Percentiles rank a stretch among this genome's conserved stretches.
Evolutionary conservation across 2,113 vertebrate genomes (phyloP).

Genomic region (Brachirus orientalis): DNA sequence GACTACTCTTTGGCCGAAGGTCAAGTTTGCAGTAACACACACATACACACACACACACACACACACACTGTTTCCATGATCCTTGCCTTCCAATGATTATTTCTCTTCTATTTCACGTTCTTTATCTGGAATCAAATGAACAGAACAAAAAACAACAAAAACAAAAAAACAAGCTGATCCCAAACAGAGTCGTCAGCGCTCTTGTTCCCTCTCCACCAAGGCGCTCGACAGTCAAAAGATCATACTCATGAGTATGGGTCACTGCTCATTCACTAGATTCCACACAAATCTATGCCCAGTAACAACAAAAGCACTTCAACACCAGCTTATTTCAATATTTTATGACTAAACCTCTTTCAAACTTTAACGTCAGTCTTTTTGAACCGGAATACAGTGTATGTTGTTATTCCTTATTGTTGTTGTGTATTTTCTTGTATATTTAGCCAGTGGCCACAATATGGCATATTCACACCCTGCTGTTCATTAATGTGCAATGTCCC

Average conservation of each 20-base stretch:
- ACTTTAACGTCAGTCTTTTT: too few species aligned
- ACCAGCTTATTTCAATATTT: neutral
- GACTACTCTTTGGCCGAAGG: constrained; percentile 34
- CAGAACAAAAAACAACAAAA: neutral
- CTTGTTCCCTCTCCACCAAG: neutral
- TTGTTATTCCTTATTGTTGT: too few species aligned
- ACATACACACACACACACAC: neutral
- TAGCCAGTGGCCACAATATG: too few species aligned
- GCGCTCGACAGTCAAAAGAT: neutral
- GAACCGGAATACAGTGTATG: too few species aligned
- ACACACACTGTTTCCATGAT: neutral
- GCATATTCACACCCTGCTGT: too few species aligned
- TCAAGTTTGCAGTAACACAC: constrained; percentile 38
- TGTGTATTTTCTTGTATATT: too few species aligned
- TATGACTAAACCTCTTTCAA: too few species aligned
- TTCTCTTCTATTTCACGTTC: neutral
- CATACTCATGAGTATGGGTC: neutral
- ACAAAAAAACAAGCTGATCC: constrained; percentile 1
- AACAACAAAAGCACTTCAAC: constrained; percentile 6
- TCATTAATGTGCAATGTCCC: too few species aligned
- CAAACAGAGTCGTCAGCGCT: neutral
- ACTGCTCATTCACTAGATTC: constrained; percentile 4
- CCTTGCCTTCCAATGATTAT: constrained; percentile 3
- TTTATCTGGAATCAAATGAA: neutral
- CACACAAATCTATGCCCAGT: too few species aligned